A percentile compares a stretch with the other conserved stretches of the same genome.
These are phyloP conservation scores for Macaria liturata DNA, from an alignment of 2,888 invertebrate genomes.

Conservation along the genomic window DNA sequence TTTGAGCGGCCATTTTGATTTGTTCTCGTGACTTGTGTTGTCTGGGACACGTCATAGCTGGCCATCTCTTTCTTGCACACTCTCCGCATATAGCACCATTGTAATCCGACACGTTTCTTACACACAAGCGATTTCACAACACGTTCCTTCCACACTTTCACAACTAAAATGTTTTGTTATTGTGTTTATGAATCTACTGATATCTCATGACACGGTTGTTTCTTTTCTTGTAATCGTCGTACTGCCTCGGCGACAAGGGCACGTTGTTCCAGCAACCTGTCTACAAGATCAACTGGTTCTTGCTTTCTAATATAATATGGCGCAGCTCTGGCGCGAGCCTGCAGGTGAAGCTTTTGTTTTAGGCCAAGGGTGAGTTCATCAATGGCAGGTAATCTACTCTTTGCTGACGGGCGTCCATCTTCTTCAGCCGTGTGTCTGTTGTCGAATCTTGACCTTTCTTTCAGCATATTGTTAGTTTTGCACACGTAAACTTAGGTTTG, in stretches of 20 bases:
- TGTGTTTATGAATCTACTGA: slow-evolving; percentile 79
- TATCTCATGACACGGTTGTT: slow-evolving; percentile 77
- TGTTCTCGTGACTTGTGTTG: slow-evolving; percentile 79
- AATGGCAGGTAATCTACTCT: slow-evolving; percentile 72
- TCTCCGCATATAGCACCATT: slow-evolving; percentile 83
- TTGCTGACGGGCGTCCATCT: slow-evolving; percentile 61
- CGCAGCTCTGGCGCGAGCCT: slow-evolving; percentile 77
- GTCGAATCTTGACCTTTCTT: slow-evolving; percentile 72
- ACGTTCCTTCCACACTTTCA: slow-evolving; percentile 81
- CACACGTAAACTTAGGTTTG: slow-evolving; percentile 40
- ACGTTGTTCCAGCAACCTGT: slow-evolving; percentile 74
- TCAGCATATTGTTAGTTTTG: slow-evolving; percentile 66
- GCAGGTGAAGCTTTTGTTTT: slow-evolving; percentile 80
- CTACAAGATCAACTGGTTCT: slow-evolving; percentile 80
- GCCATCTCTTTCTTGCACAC: slow-evolving; percentile 75
- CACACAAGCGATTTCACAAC: slow-evolving; percentile 83
- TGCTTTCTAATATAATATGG: slow-evolving; percentile 81
- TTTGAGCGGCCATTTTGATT: slow-evolving; percentile 81
- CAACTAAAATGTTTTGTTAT: slow-evolving; percentile 80
- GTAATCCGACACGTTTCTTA: slow-evolving; percentile 82
- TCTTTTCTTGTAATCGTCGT: slow-evolving; percentile 78
- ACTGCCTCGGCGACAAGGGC: slow-evolving; percentile 82
- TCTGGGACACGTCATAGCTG: slow-evolving; percentile 78
- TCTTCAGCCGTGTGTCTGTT: slow-evolving; percentile 60
- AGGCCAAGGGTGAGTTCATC: slow-evolving; percentile 78